These are phyloP conservation scores for Pristionchus entomophagus DNA, from an alignment of 2,888 invertebrate genomes.

Conservation along the genomic window DNA sequence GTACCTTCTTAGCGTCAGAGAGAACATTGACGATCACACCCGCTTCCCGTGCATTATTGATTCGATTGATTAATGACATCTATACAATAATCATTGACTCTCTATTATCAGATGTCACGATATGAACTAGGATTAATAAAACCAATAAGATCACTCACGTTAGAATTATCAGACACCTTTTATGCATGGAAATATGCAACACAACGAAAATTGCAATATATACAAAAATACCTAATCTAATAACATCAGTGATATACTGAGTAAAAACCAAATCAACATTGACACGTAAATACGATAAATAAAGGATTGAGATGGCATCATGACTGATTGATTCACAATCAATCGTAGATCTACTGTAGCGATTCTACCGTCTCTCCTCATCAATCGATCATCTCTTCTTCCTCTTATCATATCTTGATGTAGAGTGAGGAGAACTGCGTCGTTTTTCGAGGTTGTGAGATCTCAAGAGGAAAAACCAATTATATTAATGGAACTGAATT, in stretches of 20 bases:
- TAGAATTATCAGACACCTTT: background rate
- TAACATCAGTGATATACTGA: background rate
- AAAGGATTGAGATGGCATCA: background rate
- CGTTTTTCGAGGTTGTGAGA: slow-evolving; percentile 12
- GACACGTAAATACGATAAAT: background rate
- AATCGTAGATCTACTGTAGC: background rate
- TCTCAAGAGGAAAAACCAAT: background rate
- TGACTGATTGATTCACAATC: background rate
- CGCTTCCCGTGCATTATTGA: slow-evolving; percentile 34
- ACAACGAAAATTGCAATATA: background rate
- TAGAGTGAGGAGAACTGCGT: slow-evolving; percentile 22
- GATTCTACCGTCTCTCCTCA: background rate
- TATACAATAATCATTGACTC: background rate
- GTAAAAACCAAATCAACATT: background rate
- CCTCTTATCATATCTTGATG: slow-evolving; percentile 10
- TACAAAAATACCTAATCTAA: background rate
- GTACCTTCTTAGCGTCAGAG: slow-evolving; percentile 28
- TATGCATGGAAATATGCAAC: background rate
- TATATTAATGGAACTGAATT: too few species aligned
- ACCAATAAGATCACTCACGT: background rate
- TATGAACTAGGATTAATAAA: background rate
- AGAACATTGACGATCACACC: slow-evolving; percentile 44
- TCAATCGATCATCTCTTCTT: slow-evolving; percentile 39
- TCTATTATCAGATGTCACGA: too few species aligned
- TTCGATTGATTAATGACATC: slow-evolving; percentile 41